Conservation (phyloP, 1,140 invertebrate species). For the Coenobita brevimanus region DNA sequence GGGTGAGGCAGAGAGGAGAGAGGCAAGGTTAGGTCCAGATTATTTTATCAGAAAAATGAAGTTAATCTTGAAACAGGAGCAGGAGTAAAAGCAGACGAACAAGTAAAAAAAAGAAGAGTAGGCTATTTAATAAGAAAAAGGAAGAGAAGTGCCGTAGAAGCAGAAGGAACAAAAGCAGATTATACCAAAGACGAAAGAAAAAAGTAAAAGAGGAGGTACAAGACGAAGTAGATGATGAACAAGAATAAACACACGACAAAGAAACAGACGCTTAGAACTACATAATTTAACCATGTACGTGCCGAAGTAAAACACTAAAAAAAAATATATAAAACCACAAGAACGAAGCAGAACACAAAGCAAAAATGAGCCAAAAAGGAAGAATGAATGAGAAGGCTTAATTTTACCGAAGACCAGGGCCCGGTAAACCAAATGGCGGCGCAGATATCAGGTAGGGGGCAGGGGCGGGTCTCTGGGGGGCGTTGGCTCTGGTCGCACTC, state of each 20-base stretch:
- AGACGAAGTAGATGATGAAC: not conserved
- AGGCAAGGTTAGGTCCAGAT: not conserved
- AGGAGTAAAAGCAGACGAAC: no score
- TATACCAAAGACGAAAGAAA: not conserved
- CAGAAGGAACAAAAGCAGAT: not conserved
- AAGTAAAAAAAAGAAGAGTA: not conserved
- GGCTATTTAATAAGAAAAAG: not conserved
- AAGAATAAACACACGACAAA: not conserved
- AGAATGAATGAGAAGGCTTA: not conserved
- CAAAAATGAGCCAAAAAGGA: no score
- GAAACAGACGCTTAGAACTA: not conserved
- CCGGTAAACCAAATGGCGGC: conserved; percentile 81
- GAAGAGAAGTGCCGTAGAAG: not conserved
- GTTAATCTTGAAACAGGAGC: not conserved
- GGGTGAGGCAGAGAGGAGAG: not conserved
- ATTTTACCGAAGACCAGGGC: conserved; percentile 76
- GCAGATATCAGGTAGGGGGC: conserved; percentile 79
- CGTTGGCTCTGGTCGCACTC: conserved; percentile 76
- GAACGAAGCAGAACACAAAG: no score
- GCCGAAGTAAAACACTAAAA: no score
- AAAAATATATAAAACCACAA: no score
- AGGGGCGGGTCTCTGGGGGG: conserved; percentile 78
- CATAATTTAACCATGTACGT: no score
- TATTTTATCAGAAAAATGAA: not conserved
- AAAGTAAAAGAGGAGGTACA: not conserved